These are phyloP conservation scores for Indicator indicator DNA, from an alignment of 2,113 vertebrate genomes.

Conservation along the genomic window DNA sequence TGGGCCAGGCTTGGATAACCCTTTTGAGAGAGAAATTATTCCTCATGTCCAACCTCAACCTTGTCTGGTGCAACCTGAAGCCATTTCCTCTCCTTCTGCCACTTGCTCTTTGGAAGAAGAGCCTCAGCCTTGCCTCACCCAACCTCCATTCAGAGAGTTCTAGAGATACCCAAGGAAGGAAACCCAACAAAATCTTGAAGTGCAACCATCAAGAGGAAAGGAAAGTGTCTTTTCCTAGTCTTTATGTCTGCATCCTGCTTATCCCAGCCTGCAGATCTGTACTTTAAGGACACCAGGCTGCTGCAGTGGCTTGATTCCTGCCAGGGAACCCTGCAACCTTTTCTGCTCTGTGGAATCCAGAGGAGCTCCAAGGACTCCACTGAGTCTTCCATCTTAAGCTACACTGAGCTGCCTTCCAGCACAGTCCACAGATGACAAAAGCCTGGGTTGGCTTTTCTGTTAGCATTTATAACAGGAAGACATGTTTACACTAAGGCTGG, in stretches of 20 bases:
- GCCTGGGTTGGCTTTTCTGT: not conserved
- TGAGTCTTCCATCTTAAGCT: not conserved
- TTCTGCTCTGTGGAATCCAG: no score
- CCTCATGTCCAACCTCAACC: no score
- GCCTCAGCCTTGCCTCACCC: no score
- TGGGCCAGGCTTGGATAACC: no score
- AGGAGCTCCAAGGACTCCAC: no score
- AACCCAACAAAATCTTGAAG: not conserved
- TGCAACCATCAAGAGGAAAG: not conserved
- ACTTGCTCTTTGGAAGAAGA: no score
- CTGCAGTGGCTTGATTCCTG: not conserved
- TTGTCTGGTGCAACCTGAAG: no score
- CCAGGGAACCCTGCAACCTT: not conserved
- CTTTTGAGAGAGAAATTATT: no score
- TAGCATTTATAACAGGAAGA: not conserved
- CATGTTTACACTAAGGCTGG: no score
- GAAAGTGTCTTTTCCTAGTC: not conserved
- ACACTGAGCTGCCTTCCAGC: not conserved
- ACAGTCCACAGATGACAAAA: fast-evolving
- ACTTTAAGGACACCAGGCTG: slow-evolving; percentile 10
- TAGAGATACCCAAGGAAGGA: not conserved
- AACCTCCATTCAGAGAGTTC: no score
- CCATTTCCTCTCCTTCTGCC: no score
- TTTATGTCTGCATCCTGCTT: not conserved
- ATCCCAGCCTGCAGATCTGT: not conserved